Percentiles rank a stretch among this genome's conserved stretches.
Conservation (phyloP, 1,140 invertebrate genomes). For the Antheraea pernyi region DNA sequence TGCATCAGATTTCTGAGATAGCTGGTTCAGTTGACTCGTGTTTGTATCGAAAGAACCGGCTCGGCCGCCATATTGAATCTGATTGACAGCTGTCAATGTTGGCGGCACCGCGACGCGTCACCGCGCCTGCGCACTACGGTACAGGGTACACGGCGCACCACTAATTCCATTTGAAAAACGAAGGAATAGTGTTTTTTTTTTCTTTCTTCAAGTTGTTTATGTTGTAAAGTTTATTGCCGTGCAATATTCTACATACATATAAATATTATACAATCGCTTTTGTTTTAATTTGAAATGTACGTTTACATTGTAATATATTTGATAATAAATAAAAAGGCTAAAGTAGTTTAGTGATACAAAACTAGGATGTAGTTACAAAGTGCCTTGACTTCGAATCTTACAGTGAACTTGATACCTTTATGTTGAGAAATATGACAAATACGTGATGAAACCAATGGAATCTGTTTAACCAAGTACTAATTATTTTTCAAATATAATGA, state of each 20-base stretch:
- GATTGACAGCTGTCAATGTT: constrained; percentile 78
- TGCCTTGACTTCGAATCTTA: too few species aligned
- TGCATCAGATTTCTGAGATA: constrained; percentile 66
- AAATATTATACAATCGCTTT: too few species aligned
- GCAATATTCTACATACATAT: neutral
- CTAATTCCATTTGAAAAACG: constrained; percentile 45
- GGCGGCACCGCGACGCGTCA: constrained; percentile 71
- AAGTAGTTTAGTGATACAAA: too few species aligned
- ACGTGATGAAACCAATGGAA: too few species aligned
- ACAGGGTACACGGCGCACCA: constrained; percentile 33
- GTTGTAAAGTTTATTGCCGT: constrained; percentile 15
- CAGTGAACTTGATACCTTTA: too few species aligned
- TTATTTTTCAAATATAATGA: too few species aligned
- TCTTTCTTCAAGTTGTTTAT: constrained; percentile 9
- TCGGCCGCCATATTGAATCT: constrained; percentile 71
- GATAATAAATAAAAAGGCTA: too few species aligned
- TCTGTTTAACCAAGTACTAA: too few species aligned
- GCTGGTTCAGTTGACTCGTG: constrained; percentile 30
- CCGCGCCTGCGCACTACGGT: constrained; percentile 56
- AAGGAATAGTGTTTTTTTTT: constrained; percentile 26
- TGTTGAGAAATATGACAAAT: too few species aligned
- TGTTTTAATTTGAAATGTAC: too few species aligned
- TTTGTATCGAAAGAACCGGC: constrained; percentile 57
- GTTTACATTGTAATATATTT: too few species aligned
- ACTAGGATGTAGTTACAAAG: too few species aligned